phyloP scores from a whole-genome alignment of 2,888 invertebrate genomes.

The Campopleginae sp. region DNA sequence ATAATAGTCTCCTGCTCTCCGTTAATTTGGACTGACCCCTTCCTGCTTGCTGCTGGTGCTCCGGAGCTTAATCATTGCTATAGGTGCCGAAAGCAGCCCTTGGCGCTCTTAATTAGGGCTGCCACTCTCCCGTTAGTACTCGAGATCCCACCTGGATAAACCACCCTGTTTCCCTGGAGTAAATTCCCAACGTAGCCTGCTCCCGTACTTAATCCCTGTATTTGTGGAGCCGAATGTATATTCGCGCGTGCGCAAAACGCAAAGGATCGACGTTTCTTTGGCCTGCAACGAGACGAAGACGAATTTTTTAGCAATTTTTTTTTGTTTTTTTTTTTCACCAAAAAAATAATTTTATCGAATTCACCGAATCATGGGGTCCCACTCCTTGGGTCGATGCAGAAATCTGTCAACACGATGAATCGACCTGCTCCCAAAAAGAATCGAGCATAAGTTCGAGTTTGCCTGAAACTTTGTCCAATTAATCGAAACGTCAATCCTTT shows the following conservation, averaged over 20 bases:
- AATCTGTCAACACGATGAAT: not conserved
- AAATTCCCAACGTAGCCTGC: conserved; percentile 36
- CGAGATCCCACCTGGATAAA: conserved; percentile 79
- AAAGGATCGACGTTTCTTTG: not conserved
- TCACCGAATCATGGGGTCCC: not conserved
- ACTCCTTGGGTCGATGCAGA: not conserved
- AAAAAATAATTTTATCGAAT: not conserved
- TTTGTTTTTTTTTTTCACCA: conserved; percentile 8
- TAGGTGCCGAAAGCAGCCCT: conserved; percentile 35
- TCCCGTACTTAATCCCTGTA: not conserved
- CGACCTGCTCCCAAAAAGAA: conserved; percentile 7
- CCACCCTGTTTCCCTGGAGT: conserved; percentile 67
- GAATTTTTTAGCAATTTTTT: conserved; percentile 1
- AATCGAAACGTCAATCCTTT: conserved; percentile 49
- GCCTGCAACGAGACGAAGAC: conserved; percentile 13
- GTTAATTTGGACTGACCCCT: conserved; percentile 68
- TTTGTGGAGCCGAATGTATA: not conserved
- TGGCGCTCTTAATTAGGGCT: conserved; percentile 77
- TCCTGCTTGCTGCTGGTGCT: conserved; percentile 52
- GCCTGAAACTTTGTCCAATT: conserved; percentile 32
- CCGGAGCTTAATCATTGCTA: conserved; percentile 68
- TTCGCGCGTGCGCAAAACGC: not conserved
- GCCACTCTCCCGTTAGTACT: conserved; percentile 55
- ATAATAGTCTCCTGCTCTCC: conserved; percentile 33
- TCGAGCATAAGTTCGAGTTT: conserved; percentile 35